Evolutionary conservation across 2,113 vertebrate genomes (phyloP).

Genomic region (Pterocles burchelli): DNA sequence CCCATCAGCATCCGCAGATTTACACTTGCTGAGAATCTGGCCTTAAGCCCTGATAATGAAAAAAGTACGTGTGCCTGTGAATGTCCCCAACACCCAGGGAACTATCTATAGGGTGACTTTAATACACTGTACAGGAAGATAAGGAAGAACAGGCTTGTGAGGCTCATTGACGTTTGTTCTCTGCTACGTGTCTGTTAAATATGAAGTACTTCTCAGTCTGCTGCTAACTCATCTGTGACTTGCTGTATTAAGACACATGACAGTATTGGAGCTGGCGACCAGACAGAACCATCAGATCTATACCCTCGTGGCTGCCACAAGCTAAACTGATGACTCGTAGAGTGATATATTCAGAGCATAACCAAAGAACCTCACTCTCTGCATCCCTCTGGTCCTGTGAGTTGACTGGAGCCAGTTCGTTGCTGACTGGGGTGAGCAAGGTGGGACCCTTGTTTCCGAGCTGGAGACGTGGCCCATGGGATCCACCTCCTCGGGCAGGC

Average conservation of each 20-base stretch:
- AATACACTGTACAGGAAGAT: not conserved
- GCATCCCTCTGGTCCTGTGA: not conserved
- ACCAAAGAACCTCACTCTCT: conserved; percentile 72
- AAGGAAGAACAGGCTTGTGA: not conserved
- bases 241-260: not conserved
- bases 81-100: not conserved
- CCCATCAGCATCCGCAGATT: not conserved
- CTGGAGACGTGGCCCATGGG: not conserved
- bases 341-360: conserved; percentile 41
- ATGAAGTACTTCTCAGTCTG: not conserved
- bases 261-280: not conserved
- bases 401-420: not conserved
- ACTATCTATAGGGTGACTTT: not conserved
- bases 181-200: not conserved
- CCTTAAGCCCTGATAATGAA: not conserved
- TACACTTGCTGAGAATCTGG: not conserved
- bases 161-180: not conserved
- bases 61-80: not conserved
- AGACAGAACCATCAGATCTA: not conserved
- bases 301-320: not conserved
- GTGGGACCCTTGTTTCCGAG: not conserved
- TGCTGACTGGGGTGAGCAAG: not conserved
- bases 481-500: not conserved
- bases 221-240: not conserved
- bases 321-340: not conserved